Evolutionary conservation across 2,113 vertebrate species (phyloP).

Genomic region (Condylura cristata): DNA sequence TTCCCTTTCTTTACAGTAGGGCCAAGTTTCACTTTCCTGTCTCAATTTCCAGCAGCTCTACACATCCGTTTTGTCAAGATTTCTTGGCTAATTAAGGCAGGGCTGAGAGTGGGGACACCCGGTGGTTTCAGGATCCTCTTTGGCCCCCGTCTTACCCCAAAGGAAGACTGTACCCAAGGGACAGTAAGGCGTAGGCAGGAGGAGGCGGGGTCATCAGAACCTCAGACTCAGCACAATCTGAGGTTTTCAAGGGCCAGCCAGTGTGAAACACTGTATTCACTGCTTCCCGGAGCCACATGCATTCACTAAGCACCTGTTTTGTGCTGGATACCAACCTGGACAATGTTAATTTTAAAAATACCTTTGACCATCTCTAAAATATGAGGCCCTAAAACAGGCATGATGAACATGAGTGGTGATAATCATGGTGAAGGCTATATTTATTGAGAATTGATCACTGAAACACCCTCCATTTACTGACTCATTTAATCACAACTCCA

Average conservation of each 20-base stretch:
- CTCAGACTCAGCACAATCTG: background rate
- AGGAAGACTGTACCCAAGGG: background rate
- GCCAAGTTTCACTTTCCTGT: background rate
- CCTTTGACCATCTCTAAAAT: background rate
- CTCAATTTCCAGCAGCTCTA: background rate
- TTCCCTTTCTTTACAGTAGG: background rate
- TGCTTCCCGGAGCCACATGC: background rate
- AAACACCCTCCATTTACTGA: background rate
- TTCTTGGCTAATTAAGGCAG: background rate
- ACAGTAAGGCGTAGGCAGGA: background rate
- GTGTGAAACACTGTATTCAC: background rate
- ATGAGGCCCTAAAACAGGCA: background rate
- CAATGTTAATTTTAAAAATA: background rate
- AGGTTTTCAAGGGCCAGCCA: background rate
- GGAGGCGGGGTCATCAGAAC: background rate
- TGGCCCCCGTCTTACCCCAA: background rate
- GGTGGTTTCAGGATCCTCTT: background rate
- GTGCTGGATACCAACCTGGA: background rate
- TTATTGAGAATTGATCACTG: background rate
- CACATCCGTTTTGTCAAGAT: background rate
- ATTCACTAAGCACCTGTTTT: background rate
- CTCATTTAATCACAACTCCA: background rate
- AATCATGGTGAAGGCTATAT: background rate
- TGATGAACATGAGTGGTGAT: background rate
- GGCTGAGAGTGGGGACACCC: background rate